phyloP scores from a whole-genome alignment of 2,113 vertebrate genomes.

The Gadus chalcogrammus region DNA sequence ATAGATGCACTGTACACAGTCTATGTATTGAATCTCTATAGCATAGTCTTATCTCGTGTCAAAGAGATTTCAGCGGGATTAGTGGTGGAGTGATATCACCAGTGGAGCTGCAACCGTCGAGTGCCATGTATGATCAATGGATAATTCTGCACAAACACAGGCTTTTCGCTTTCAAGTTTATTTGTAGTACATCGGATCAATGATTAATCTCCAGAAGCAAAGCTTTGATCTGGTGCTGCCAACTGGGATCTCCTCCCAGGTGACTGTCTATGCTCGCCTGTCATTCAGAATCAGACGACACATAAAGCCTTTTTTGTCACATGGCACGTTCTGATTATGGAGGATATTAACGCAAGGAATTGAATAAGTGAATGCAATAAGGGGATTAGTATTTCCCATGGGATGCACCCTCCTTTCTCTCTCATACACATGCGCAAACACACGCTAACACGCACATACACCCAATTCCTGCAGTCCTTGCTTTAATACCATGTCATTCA shows the following conservation, averaged over 20 bases:
- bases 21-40: no score
- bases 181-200: constrained; percentile 3
- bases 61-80: constrained; percentile 32
- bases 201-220: constrained; percentile 23
- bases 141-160: no score
- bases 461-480: no score
- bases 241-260: constrained; percentile 55
- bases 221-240: constrained; percentile 59
- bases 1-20: no score
- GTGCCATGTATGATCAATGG: no score
- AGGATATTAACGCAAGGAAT: constrained; percentile 65
- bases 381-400: constrained; percentile 68
- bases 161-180: constrained; percentile 24
- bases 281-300: constrained; percentile 55
- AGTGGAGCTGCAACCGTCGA: no score
- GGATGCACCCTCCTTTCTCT: constrained; percentile 22
- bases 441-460: no score
- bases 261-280: constrained; percentile 56
- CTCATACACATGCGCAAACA: no score
- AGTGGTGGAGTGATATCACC: constrained; percentile 19
- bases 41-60: constrained; percentile 21
- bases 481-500: constrained; percentile 39
- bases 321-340: constrained; percentile 52
- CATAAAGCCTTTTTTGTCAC: constrained; percentile 53
- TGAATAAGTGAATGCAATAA: constrained; percentile 66